phyloP scores from a whole-genome alignment of 2,888 invertebrate species.

The Lasioglossum villosulum region DNA sequence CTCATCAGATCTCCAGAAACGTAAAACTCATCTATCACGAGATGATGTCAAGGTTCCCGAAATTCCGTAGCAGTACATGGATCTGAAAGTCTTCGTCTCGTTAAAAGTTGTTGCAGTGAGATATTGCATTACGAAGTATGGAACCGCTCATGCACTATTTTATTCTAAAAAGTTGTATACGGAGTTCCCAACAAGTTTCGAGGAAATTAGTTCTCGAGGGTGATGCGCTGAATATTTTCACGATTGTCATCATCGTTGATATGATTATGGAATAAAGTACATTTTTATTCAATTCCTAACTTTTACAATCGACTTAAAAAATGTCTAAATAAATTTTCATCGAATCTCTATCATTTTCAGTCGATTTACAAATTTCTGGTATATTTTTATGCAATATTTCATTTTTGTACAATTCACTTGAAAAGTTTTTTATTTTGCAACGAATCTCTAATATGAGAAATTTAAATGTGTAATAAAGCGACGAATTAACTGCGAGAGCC shows the following conservation, averaged over 20 bases:
- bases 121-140: background rate
- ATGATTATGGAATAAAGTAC: no score
- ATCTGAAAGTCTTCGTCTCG: conserved; percentile 24
- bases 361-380: background rate
- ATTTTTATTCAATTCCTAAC: no score
- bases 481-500: background rate
- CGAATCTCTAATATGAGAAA: no score
- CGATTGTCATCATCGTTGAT: background rate
- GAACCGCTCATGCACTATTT: background rate
- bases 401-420: no score
- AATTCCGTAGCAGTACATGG: background rate
- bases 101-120: conserved; percentile 26
- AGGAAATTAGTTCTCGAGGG: background rate
- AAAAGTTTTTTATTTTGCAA: no score
- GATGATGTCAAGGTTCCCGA: background rate
- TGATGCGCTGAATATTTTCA: background rate
- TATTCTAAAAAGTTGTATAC: background rate
- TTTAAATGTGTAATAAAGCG: no score
- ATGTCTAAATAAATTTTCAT: no score
- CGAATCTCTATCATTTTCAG: background rate
- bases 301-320: no score
- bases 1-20: background rate
- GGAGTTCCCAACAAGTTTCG: background rate
- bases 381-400: no score
- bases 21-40: background rate